Conservation (phyloP, 2,797 vertebrate genomes). For the Sternotherus odoratus region DNA sequence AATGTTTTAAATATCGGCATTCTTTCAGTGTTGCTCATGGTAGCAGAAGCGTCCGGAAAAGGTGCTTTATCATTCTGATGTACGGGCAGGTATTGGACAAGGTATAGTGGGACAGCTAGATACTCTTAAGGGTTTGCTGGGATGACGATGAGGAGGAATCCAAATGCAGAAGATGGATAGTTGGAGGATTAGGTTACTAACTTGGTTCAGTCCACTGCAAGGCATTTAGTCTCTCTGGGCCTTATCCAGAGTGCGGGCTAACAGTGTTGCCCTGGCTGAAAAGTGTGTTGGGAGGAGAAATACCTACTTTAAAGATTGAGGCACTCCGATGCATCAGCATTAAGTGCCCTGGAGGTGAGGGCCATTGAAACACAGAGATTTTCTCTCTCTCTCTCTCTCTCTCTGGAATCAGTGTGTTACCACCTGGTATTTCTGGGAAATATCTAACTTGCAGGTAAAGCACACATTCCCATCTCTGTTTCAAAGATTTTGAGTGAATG, state of each 20-base stretch:
- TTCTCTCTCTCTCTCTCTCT: too few relatives aligned
- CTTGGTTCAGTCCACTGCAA: neutral
- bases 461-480: too few relatives aligned
- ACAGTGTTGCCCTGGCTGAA: neutral
- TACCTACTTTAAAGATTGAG: neutral
- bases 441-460: neutral
- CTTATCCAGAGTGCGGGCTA: neutral
- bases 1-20: neutral
- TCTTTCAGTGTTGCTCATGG: neutral
- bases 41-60: neutral
- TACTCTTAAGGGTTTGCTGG: neutral
- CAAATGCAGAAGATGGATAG: neutral
- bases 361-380: too few relatives aligned
- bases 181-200: neutral
- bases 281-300: neutral
- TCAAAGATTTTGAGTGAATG: too few relatives aligned
- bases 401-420: too few relatives aligned
- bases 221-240: neutral
- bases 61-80: neutral
- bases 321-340: neutral
- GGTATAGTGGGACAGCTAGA: neutral
- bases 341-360: neutral
- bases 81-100: neutral
- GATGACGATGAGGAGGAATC: neutral
- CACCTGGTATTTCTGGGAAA: neutral